Percentiles rank a stretch among this genome's conserved stretches.
These are phyloP conservation scores for Pachyramphus minor DNA, from an alignment of 2,113 vertebrate species.

Conservation along the genomic window DNA sequence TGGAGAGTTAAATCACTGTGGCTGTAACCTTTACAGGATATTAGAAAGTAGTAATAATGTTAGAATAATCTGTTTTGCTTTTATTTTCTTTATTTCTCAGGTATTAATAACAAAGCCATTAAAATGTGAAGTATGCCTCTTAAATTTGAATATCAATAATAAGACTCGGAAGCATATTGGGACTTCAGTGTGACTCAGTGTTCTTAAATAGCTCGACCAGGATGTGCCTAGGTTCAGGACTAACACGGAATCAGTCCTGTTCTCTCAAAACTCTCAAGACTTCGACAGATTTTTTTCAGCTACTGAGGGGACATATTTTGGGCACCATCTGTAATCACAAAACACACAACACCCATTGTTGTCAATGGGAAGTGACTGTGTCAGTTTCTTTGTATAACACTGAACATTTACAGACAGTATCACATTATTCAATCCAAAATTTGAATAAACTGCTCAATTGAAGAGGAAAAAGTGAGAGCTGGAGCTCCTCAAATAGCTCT, in stretches of 20 bases:
- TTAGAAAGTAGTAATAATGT: background rate
- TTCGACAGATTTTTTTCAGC: background rate
- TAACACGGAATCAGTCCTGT: background rate
- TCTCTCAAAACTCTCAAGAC: background rate
- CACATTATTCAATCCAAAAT: conserved; percentile 37
- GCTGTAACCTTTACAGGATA: background rate
- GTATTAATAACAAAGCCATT: background rate
- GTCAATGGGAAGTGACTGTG: background rate
- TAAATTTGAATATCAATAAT: background rate
- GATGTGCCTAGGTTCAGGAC: background rate
- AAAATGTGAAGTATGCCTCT: background rate
- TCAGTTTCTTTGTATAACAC: conserved; percentile 7
- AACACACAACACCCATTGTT: background rate
- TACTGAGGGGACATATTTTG: background rate
- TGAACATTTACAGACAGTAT: conserved; percentile 44
- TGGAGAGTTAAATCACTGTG: too few relatives aligned
- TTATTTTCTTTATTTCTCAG: background rate
- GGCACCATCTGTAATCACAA: background rate
- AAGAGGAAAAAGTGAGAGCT: background rate
- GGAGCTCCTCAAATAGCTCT: conserved; percentile 9
- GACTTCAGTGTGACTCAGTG: background rate
- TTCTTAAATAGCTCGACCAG: background rate
- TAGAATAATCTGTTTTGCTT: background rate
- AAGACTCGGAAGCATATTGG: background rate
- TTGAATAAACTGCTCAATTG: conserved; percentile 8